Conservation (phyloP, 2,113 vertebrate genomes). For the Petaurus breviceps region DNA sequence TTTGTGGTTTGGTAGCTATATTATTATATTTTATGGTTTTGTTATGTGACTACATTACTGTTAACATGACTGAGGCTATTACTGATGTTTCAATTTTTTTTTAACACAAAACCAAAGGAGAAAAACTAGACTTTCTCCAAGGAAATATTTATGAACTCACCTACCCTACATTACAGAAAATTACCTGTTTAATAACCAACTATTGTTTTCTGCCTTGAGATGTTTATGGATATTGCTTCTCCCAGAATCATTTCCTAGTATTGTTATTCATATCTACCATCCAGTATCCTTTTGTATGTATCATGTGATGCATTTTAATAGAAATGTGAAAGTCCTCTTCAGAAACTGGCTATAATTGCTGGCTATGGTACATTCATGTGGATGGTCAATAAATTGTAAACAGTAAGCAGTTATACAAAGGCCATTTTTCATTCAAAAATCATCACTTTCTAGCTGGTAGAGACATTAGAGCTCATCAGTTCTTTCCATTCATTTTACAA, state of each 20-base stretch:
- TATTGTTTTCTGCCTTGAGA: conserved; percentile 21
- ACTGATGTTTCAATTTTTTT: not conserved
- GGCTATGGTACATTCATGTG: not conserved
- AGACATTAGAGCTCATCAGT: not conserved
- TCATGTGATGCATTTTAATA: conserved; percentile 1
- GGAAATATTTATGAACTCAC: not conserved
- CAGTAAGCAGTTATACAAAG: not conserved
- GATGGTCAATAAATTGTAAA: not conserved
- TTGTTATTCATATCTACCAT: not conserved
- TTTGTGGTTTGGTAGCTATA: not conserved
- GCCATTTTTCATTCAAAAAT: not conserved
- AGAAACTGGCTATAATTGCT: not conserved
- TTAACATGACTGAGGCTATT: conserved; percentile 1
- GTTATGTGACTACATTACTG: not conserved
- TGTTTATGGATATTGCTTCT: conserved; percentile 14
- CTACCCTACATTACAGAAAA: not conserved
- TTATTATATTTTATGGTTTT: conserved; percentile 4
- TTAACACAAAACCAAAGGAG: not conserved
- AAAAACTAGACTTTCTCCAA: not conserved
- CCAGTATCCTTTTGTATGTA: conserved; percentile 31
- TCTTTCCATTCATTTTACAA: not conserved
- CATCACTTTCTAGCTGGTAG: not conserved
- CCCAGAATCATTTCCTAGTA: not conserved
- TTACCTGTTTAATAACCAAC: not conserved
- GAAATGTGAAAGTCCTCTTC: not conserved